Conservation (phyloP, 1,140 invertebrate species). For the Drosophila paulistorum region DNA sequence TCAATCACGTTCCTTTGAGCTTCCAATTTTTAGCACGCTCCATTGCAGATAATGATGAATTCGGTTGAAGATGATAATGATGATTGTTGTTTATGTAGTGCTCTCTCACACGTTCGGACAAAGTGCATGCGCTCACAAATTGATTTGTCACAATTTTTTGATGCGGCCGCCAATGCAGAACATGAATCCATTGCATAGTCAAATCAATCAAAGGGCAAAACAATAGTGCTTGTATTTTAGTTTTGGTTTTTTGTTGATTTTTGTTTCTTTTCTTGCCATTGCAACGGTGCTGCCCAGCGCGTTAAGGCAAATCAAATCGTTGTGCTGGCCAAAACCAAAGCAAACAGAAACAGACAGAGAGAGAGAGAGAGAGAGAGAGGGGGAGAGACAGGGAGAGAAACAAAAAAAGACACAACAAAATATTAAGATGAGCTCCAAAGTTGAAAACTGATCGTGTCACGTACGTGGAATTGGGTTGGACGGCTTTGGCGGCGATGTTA, state of each 20-base stretch:
- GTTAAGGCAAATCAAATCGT: slow-evolving; percentile 11
- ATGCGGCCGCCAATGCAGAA: slow-evolving; percentile 31
- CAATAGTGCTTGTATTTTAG: slow-evolving; percentile 15
- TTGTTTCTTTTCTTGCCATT: background rate
- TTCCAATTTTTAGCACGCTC: slow-evolving; percentile 5
- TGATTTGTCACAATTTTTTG: slow-evolving; percentile 64
- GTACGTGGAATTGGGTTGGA: slow-evolving; percentile 76
- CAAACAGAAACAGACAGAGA: background rate
- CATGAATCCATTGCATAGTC: slow-evolving; percentile 51
- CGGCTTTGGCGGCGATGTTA: slow-evolving; percentile 6
- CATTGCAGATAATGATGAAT: background rate
- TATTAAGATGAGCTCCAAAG: slow-evolving; percentile 16
- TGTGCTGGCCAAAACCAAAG: background rate
- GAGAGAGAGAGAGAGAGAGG: background rate
- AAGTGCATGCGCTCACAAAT: slow-evolving; percentile 55
- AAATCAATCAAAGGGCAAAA: slow-evolving; percentile 54
- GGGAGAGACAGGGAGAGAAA: background rate
- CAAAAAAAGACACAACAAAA: slow-evolving; percentile 37
- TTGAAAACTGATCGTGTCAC: slow-evolving; percentile 65
- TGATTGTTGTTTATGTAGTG: background rate
- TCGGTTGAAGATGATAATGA: background rate
- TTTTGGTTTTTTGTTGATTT: background rate
- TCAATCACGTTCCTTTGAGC: background rate
- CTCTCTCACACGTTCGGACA: slow-evolving; percentile 12
- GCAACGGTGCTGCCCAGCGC: slow-evolving; percentile 9